Percentiles rank a stretch among this genome's conserved stretches.
phyloP scores from a whole-genome alignment of 2,888 invertebrate species.

The Pyrrhia umbra region DNA sequence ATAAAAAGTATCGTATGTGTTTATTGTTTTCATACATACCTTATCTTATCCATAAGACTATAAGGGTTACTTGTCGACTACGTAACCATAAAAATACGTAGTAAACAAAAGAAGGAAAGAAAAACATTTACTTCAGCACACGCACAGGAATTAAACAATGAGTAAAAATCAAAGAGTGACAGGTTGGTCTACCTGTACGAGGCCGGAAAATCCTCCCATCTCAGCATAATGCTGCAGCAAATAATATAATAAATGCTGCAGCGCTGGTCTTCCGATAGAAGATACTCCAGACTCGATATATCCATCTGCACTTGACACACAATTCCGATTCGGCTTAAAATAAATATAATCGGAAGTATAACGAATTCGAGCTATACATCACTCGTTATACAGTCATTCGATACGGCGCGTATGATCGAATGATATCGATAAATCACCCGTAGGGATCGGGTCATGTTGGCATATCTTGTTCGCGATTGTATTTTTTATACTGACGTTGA shows the following conservation, averaged over 20 bases:
- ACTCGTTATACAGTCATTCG: conserved; percentile 49
- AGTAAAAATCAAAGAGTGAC: too few species aligned
- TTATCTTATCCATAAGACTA: too few species aligned
- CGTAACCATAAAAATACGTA: too few species aligned
- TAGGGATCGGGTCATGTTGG: conserved; percentile 23
- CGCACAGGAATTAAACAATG: too few species aligned
- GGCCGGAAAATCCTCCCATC: too few species aligned
- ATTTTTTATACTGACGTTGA: neutral
- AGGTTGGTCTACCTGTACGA: too few species aligned
- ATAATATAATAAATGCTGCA: neutral
- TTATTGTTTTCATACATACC: too few species aligned
- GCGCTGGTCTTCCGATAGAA: too few species aligned
- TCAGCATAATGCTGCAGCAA: neutral
- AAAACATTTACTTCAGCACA: too few species aligned
- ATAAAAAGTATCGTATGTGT: too few species aligned
- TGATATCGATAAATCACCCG: conserved; percentile 46
- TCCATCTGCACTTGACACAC: conserved; percentile 34
- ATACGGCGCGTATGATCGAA: conserved; percentile 50
- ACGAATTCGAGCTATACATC: conserved; percentile 52
- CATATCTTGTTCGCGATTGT: conserved; percentile 3
- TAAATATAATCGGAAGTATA: conserved; percentile 54
- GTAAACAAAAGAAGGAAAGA: too few species aligned
- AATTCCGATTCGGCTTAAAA: conserved; percentile 41
- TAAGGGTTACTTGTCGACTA: too few species aligned
- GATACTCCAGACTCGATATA: neutral